Percentiles rank a stretch among this genome's conserved stretches.
phyloP scores from a whole-genome alignment of 2,113 vertebrate species.

The Melanerpes formicivorus region DNA sequence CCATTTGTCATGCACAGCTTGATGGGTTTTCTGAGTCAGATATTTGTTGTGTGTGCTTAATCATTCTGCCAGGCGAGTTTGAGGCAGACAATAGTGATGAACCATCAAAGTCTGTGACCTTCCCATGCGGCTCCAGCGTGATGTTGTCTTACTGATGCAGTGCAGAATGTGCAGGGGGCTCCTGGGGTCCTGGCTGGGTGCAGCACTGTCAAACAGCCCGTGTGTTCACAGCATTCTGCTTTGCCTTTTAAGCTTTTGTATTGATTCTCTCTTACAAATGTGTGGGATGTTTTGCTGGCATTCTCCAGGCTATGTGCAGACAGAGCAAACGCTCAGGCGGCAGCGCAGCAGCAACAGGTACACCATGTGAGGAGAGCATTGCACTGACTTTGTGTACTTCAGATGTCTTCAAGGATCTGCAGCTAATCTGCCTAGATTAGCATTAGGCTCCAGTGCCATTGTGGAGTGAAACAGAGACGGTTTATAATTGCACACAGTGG shows the following conservation, averaged over 20 bases:
- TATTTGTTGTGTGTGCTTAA: slow-evolving; percentile 24
- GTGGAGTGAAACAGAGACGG: not conserved
- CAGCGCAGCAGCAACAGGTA: not conserved
- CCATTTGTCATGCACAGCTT: slow-evolving; percentile 69
- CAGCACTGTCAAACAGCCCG: not conserved
- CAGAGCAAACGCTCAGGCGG: not conserved
- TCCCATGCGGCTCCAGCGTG: not conserved
- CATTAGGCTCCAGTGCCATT: not conserved
- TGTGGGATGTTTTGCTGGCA: not conserved
- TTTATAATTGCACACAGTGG: not conserved
- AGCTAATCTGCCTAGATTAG: not conserved
- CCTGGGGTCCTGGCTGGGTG: not conserved
- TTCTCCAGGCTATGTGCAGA: fast-evolving
- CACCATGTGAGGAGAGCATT: not conserved
- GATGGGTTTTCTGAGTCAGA: slow-evolving; percentile 26
- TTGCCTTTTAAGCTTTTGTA: not conserved
- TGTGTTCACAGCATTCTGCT: not conserved
- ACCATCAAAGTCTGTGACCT: not conserved
- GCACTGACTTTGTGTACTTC: not conserved
- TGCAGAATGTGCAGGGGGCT: not conserved
- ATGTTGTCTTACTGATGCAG: not conserved
- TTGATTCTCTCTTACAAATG: not conserved
- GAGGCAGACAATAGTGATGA: slow-evolving; percentile 26
- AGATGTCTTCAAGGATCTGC: not conserved
- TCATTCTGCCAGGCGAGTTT: slow-evolving; percentile 57